These are phyloP conservation scores for Synanthedon formicaeformis DNA, from an alignment of 2,888 invertebrate species.

Conservation along the genomic window DNA sequence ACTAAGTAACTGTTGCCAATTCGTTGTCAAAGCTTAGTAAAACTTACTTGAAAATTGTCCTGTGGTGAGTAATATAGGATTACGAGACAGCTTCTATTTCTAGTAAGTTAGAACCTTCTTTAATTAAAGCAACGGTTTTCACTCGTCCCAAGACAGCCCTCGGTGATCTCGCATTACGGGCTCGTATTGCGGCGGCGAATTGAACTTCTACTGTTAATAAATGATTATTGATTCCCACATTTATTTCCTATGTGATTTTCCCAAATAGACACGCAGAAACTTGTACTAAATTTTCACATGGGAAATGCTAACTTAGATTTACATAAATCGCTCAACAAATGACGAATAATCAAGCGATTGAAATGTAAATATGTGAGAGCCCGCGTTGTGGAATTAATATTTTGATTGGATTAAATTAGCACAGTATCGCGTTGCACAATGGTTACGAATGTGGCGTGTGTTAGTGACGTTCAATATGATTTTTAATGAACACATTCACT, in stretches of 20 bases:
- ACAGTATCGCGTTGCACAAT: constrained; percentile 48
- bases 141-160: constrained; percentile 23
- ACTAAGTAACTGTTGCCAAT: too few relatives aligned
- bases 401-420: constrained; percentile 69
- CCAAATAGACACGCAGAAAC: too few relatives aligned
- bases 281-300: too few relatives aligned
- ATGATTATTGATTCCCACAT: background rate
- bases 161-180: constrained; percentile 23
- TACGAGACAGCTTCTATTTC: background rate
- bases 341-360: constrained; percentile 30
- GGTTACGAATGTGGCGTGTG: constrained; percentile 12
- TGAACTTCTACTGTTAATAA: constrained; percentile 4
- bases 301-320: too few relatives aligned
- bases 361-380: constrained; percentile 55
- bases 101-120: background rate
- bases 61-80: background rate
- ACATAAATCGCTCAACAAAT: too few relatives aligned
- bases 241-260: background rate
- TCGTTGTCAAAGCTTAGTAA: too few relatives aligned
- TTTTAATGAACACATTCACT: constrained; percentile 7
- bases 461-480: constrained; percentile 6
- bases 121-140: constrained; percentile 21
- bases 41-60: too few relatives aligned
- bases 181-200: constrained; percentile 19
- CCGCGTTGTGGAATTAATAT: constrained; percentile 59